A percentile compares a stretch with the other conserved stretches of the same genome.
Evolutionary conservation across 2,888 invertebrate species (phyloP).

Genomic region (Drosophila bunnanda): DNA sequence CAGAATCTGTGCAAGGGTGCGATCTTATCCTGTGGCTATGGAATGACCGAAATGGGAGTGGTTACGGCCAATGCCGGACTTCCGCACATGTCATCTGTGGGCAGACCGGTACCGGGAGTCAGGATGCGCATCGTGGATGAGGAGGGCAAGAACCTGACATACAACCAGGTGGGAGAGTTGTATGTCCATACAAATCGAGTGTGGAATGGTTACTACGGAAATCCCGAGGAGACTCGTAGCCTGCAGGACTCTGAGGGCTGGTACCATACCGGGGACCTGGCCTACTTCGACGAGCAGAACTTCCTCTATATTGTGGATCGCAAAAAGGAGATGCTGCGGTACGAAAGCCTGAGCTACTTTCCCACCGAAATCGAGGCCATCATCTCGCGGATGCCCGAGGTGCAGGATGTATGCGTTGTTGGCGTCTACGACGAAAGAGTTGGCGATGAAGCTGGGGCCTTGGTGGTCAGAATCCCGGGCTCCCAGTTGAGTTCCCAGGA

Average conservation of each 20-base stretch:
- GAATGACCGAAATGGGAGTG: conserved; percentile 69
- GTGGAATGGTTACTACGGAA: conserved; percentile 80
- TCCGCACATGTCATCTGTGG: conserved; percentile 60
- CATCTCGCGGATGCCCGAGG: conserved; percentile 65
- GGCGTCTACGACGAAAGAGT: conserved; percentile 70
- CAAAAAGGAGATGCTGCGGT: conserved; percentile 82
- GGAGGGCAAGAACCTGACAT: conserved; percentile 56
- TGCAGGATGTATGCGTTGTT: conserved; percentile 76
- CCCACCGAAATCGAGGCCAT: conserved; percentile 80
- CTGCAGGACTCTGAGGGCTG: conserved; percentile 75
- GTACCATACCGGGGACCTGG: conserved; percentile 82
- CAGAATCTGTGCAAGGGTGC: conserved; percentile 61
- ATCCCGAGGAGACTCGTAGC: conserved; percentile 66
- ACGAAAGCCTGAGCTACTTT: conserved; percentile 72
- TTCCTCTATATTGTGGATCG: conserved; percentile 77
- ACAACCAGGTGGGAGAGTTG: conserved; percentile 77
- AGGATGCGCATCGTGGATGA: conserved; percentile 74
- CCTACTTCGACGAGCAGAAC: conserved; percentile 80
- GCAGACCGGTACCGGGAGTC: conserved; percentile 57
- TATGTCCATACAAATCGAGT: conserved; percentile 53
- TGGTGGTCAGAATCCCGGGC: conserved; percentile 59
- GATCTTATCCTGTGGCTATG: conserved; percentile 64
- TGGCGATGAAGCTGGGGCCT: conserved; percentile 76
- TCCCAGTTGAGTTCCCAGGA: conserved; percentile 53
- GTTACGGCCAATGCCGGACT: conserved; percentile 53